A percentile compares a stretch with the other conserved stretches of the same genome.
Evolutionary conservation across 1,140 invertebrate species (phyloP).

Genomic region (Berghia stephanieae): DNA sequence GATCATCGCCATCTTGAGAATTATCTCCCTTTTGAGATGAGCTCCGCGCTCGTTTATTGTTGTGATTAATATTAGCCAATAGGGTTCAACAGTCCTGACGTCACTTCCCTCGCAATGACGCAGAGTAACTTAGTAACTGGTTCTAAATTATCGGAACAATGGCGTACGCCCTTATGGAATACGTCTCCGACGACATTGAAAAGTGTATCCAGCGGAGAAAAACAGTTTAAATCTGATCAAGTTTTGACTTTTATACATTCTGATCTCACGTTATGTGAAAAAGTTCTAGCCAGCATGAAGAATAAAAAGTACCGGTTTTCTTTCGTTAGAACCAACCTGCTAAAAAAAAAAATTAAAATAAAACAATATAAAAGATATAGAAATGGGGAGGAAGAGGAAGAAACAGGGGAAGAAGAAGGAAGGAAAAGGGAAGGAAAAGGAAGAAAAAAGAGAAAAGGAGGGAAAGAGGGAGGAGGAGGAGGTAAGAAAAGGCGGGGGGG

Average conservation of each 20-base stretch:
- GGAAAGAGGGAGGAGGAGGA: neutral
- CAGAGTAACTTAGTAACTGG: no score
- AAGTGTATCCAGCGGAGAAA: neutral
- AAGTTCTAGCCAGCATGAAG: no score
- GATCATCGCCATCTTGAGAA: no score
- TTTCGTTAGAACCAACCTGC: neutral
- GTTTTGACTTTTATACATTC: no score
- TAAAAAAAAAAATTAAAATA: neutral
- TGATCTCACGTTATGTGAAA: no score
- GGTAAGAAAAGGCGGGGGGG: neutral
- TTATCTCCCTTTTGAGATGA: neutral
- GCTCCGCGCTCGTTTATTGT: neutral
- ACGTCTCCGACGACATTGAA: no score
- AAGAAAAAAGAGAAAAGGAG: neutral
- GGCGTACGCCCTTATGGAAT: no score
- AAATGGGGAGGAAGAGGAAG: neutral
- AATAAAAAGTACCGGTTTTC: no score
- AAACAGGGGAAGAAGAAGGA: neutral
- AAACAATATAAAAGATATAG: neutral
- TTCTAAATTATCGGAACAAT: no score
- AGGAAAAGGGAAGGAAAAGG: neutral
- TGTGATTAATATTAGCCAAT: neutral
- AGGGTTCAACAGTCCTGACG: no score
- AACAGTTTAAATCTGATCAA: no score
- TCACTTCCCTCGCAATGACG: no score